phyloP scores from a whole-genome alignment of 2,113 vertebrate genomes.

The Urocitellus parryii region DNA sequence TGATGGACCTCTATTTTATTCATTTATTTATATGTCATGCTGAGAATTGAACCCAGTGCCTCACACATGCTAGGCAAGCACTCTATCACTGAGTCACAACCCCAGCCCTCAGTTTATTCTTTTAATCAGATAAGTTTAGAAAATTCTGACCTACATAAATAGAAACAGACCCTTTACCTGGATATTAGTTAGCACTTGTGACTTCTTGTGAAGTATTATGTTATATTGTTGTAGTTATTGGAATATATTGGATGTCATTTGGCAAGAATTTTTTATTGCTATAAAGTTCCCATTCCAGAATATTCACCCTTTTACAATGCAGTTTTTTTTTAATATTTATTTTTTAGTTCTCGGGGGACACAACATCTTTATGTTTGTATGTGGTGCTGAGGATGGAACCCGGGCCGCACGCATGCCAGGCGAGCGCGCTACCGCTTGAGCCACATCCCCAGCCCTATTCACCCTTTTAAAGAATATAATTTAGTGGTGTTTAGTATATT shows the following conservation, averaged over 20 bases:
- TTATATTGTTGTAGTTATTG: neutral
- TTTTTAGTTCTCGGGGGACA: too few species aligned
- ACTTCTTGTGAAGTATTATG: neutral
- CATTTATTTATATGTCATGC: too few species aligned
- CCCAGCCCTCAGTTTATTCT: neutral
- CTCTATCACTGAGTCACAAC: too few species aligned
- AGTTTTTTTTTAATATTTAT: too few species aligned
- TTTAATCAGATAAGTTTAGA: neutral
- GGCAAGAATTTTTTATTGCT: neutral
- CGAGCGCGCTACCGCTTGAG: too few species aligned
- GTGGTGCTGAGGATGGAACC: too few species aligned
- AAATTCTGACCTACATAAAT: neutral
- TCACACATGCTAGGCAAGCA: too few species aligned
- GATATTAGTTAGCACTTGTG: neutral
- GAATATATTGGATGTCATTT: neutral
- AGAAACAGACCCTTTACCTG: neutral
- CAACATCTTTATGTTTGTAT: too few species aligned
- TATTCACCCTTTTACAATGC: constrained; percentile 5
- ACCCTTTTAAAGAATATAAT: neutral
- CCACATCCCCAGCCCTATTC: too few species aligned
- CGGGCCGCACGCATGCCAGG: too few species aligned
- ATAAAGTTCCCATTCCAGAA: constrained; percentile 34
- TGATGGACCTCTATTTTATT: too few species aligned
- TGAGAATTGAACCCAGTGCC: too few species aligned
- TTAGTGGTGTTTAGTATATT: neutral